Evolutionary conservation across 2,113 vertebrate species (phyloP).

Genomic region (Hypomesus transpacificus): DNA sequence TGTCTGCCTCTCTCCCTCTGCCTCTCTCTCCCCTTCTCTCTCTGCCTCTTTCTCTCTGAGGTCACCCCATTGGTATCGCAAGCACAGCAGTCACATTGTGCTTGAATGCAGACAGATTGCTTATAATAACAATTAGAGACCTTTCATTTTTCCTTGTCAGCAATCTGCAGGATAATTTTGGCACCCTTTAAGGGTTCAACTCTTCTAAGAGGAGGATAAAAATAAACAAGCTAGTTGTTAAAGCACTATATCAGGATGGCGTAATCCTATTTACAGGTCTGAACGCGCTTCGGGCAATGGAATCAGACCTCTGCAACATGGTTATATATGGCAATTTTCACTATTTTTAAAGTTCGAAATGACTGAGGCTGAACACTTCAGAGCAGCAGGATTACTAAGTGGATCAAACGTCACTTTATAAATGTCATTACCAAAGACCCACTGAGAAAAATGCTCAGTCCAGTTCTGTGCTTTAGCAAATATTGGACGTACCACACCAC

Average conservation of each 20-base stretch:
- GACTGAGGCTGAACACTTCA: constrained; percentile 65
- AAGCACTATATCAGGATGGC: constrained; percentile 74
- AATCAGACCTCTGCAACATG: constrained; percentile 60
- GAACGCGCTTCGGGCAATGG: constrained; percentile 65
- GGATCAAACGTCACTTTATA: constrained; percentile 70
- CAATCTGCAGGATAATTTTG: constrained; percentile 77
- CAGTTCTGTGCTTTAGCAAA: constrained; percentile 59
- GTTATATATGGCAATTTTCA: constrained; percentile 70
- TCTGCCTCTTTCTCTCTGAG: constrained; percentile 55
- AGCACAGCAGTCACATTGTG: constrained; percentile 78
- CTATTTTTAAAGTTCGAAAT: constrained; percentile 73
- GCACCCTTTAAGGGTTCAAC: constrained; percentile 74
- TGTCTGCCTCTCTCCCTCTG: constrained; percentile 64
- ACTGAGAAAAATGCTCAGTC: constrained; percentile 53
- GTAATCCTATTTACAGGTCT: constrained; percentile 79
- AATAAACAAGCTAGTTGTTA: constrained; percentile 76
- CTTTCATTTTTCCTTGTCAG: constrained; percentile 81
- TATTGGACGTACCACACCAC: constrained; percentile 40
- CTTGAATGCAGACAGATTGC: constrained; percentile 76
- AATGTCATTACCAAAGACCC: constrained; percentile 71
- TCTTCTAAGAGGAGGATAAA: constrained; percentile 77
- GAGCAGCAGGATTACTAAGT: constrained; percentile 62
- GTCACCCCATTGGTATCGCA: constrained; percentile 74
- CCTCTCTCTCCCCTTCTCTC: constrained; percentile 28
- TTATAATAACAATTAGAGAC: constrained; percentile 78